Percentiles rank a stretch among this genome's conserved stretches.
Conservation (phyloP, 1,140 invertebrate species). For the Paraescarpia echinospica region DNA sequence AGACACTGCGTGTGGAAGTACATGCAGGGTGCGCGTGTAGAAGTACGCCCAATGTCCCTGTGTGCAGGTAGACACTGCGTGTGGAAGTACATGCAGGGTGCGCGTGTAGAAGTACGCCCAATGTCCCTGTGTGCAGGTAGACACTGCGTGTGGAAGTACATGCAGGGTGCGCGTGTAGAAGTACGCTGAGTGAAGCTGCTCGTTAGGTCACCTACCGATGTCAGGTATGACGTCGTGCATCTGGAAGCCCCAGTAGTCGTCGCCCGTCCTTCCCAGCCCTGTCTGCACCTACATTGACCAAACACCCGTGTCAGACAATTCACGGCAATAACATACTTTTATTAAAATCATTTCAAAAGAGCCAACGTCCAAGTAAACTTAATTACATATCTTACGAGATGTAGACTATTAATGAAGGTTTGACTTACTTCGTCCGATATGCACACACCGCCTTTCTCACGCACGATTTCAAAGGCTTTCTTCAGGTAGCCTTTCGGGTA, state of each 20-base stretch:
- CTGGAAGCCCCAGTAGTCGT: constrained; percentile 94
- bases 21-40: not conserved
- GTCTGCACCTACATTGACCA: constrained; percentile 74
- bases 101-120: not conserved
- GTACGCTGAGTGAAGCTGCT: not conserved
- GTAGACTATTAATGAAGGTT: not conserved
- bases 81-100: not conserved
- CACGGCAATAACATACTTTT: not conserved
- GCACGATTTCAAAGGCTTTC: constrained; percentile 77
- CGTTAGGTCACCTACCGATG: constrained; percentile 65
- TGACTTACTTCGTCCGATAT: constrained; percentile 77
- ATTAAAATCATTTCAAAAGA: not conserved
- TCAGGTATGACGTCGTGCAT: constrained; percentile 84
- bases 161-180: not conserved
- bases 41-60: not conserved
- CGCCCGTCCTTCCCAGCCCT: constrained; percentile 91
- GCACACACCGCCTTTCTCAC: constrained; percentile 79
- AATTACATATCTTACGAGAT: constrained; percentile 54
- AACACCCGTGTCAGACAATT: not conserved
- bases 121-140: not conserved
- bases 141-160: not conserved
- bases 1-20: too few species aligned
- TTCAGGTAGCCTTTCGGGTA: constrained; percentile 87
- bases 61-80: not conserved
- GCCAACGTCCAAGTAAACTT: not conserved